Conservation (phyloP, 2,888 invertebrate species). For the Caenorhabditis zanzibari region DNA sequence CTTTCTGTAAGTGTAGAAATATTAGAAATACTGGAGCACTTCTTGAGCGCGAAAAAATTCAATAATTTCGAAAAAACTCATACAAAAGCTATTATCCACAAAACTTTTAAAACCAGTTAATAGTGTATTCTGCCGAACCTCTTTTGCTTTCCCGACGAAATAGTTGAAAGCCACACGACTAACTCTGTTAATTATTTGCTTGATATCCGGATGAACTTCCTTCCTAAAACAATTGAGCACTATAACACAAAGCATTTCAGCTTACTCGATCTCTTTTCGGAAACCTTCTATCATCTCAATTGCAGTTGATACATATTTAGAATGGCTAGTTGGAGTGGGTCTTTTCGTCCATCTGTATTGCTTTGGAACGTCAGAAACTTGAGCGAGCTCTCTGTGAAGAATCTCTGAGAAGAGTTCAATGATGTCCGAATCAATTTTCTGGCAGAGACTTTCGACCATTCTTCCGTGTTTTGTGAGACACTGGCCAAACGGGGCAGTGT, state of each 20-base stretch:
- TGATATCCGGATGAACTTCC: conserved; percentile 43
- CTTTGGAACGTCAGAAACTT: conserved; percentile 92
- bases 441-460: conserved; percentile 52
- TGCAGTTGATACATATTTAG: conserved; percentile 86
- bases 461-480: conserved; percentile 67
- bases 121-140: conserved; percentile 30
- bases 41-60: no score
- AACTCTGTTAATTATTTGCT: conserved; percentile 47
- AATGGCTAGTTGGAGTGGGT: conserved; percentile 89
- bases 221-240: conserved; percentile 26
- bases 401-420: conserved; percentile 35
- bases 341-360: conserved; percentile 83
- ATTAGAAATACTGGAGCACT: no score
- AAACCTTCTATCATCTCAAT: conserved; percentile 47
- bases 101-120: no score
- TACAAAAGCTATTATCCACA: no score
- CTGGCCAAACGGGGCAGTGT: conserved; percentile 76
- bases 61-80: no score
- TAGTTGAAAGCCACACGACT: conserved; percentile 22
- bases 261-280: conserved; percentile 52
- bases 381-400: conserved; percentile 64
- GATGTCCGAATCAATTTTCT: conserved; percentile 52
- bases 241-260: not conserved
- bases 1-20: no score
- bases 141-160: conserved; percentile 62